Evolutionary conservation across 2,888 invertebrate genomes (phyloP), one percentile per base, ranked within the genome.

Genomic region (Ichneumoninae sp.): DNA sequence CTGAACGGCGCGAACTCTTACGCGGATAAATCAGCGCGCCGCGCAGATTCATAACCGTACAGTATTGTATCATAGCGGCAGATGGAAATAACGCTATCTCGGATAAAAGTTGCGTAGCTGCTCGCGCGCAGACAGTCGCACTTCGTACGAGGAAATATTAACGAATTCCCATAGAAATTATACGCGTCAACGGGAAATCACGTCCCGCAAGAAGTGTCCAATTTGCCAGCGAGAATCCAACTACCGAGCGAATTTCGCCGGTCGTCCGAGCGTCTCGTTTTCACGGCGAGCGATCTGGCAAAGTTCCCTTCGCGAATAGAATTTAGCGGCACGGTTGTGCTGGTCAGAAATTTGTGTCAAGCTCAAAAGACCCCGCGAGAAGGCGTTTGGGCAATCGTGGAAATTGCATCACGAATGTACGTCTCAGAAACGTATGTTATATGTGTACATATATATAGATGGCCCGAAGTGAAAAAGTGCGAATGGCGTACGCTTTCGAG

Each of bases 291-390:
- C 19, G 57, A 26, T 22, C 26, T 57, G 57, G 57, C 57, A 57
- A 26, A 57, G 57, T 57, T 57, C 57, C 57, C 26, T 57, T 10
- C 22, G 57, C 57, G 26, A 57, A 57, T 57, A 22, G 57, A 22
- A 57, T 57, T 57, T 57, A 40, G 10, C 40, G 2, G 40, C 57
- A n/a, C 26, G 10, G 13, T 22, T 22, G 57, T 13, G 57, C 26
- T 13, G 22, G 26, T 22, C 13, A 22, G 26, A 57, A 22, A 57
- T 57, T 57, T 22, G 57, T 57, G 57, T 57, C 57, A 57, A 57
- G 22, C 10, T 26, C 26, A 57, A 26, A 57, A 57, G 57, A 57
- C 26, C 10, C 4, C 26, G 10, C 57, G 57, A 57, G 6, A 22
- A n/a, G 26, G 26, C 57, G 26, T 57, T 57, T 8, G 57, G 26